phyloP scores from a whole-genome alignment of 2,113 vertebrate species.

The Panthera uncia region DNA sequence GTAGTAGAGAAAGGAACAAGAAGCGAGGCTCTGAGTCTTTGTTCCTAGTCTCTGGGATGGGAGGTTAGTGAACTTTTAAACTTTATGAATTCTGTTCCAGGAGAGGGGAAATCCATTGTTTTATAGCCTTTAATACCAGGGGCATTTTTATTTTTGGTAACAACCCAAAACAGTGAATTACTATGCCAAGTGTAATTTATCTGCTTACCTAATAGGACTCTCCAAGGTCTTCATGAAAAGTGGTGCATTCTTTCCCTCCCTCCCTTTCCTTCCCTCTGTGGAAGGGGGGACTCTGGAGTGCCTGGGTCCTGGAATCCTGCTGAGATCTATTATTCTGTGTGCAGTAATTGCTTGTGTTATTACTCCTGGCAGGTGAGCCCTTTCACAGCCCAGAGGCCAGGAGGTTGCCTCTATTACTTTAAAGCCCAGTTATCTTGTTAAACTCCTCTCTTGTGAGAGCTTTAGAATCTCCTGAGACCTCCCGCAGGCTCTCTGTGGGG shows the following conservation, averaged over 20 bases:
- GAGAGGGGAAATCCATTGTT: conserved; percentile 21
- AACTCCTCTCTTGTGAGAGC: conserved; percentile 59
- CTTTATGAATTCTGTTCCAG: conserved; percentile 22
- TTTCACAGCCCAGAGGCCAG: conserved; percentile 61
- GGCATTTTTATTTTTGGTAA: conserved; percentile 48
- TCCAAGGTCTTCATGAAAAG: conserved; percentile 30
- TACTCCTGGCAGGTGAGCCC: conserved; percentile 61
- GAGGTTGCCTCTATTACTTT: conserved; percentile 62
- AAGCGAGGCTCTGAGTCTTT: neutral
- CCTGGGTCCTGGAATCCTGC: conserved; percentile 30
- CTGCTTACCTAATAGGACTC: neutral
- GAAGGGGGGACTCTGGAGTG: neutral
- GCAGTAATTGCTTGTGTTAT: conserved; percentile 59
- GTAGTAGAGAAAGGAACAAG: neutral
- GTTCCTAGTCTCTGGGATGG: neutral
- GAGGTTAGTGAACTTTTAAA: conserved; percentile 37
- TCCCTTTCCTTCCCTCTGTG: neutral
- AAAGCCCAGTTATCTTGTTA: conserved; percentile 69
- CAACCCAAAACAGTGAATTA: neutral
- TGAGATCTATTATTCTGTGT: conserved; percentile 33
- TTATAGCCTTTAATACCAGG: conserved; percentile 35
- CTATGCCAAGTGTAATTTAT: conserved; percentile 42
- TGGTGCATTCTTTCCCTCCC: neutral
- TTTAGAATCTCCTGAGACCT: conserved; percentile 55
- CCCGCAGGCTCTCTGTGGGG: neutral